Conservation (phyloP, 2,797 vertebrate species). For the Brotogeris chrysoptera region DNA sequence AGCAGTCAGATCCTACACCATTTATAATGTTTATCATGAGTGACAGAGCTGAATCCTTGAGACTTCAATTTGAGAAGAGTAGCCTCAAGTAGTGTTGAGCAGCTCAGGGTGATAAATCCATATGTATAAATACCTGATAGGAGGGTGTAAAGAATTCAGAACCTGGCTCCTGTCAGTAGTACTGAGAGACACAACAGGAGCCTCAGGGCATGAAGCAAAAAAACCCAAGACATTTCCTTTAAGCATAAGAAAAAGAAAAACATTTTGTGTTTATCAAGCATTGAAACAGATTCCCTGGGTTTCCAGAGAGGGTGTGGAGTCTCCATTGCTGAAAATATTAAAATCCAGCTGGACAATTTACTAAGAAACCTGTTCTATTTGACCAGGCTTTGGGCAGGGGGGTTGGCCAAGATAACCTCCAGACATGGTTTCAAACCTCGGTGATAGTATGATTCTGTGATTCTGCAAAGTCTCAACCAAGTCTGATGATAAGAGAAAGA, state of each 20-base stretch:
- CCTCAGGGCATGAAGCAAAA: neutral
- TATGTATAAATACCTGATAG: neutral
- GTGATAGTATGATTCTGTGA: neutral
- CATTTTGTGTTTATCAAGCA: neutral
- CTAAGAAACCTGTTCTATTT: neutral
- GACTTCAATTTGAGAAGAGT: neutral
- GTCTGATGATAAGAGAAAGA: neutral
- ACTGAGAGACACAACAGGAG: neutral
- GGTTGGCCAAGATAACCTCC: neutral
- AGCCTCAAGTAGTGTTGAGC: fast-evolving
- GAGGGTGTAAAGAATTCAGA: neutral
- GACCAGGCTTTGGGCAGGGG: neutral
- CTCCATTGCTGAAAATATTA: neutral
- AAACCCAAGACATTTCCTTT: neutral
- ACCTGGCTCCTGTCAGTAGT: neutral
- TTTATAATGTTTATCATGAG: neutral
- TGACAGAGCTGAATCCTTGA: neutral
- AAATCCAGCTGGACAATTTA: neutral
- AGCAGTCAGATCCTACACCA: neutral
- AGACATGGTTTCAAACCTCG: neutral
- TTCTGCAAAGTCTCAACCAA: neutral
- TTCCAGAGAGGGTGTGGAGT: neutral
- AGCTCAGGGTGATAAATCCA: neutral
- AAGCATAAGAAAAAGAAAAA: neutral
- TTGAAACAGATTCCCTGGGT: neutral